Base-by-base conservation (phyloP, 2,888 invertebrate genomes). In the Pristionchus maxplancki region DNA sequence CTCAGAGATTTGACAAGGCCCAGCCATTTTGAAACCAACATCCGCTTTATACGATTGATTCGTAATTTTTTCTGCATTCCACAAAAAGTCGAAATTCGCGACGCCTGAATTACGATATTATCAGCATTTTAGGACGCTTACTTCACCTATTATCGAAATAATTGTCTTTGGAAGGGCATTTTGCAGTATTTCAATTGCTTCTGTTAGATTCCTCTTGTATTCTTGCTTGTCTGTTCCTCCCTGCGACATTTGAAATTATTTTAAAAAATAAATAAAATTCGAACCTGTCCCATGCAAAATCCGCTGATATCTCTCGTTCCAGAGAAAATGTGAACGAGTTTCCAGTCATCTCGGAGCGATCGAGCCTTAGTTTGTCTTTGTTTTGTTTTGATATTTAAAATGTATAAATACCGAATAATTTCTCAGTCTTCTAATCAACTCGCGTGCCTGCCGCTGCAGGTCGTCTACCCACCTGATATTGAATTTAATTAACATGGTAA, bases 371-470 rank as follows among this genome's bases (percentile, higher is more conserved):
- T n/a, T n/a, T n/a, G n/a, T n/a, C n/a, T n/a, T n/a, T n/a, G n/a
- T n/a, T n/a, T n/a, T n/a, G n/a, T n/a, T n/a, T n/a, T n/a, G n/a
- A n/a, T n/a, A n/a, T n/a, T n/a, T n/a, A n/a, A 44, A 58, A n/a
- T n/a, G n/a, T n/a, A n/a, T n/a, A n/a, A n/a, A n/a, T n/a, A 78
- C 78, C n/a, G 78, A 28, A 78, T 48, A 13, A 28, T 78, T 78
- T 15, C 37, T n/a, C n/a, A 78, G 48, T 78, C 78, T 34, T 28
- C 78, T 24, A 48, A 78, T 78, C n/a, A 78, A 28, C 8, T 78
- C 78, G 15, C 78, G 40, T 3, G 78, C 78, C 28, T 78, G 78
- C n/a, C 78, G 3, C 28, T 40, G 78, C n/a, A 78, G 4, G 20
- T 78, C 78, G 15, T 78, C 28, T 0, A 48, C 44, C 78, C 78